Evolutionary conservation across 1,140 invertebrate species (phyloP).

Genomic region (Drosophila rhopaloa): DNA sequence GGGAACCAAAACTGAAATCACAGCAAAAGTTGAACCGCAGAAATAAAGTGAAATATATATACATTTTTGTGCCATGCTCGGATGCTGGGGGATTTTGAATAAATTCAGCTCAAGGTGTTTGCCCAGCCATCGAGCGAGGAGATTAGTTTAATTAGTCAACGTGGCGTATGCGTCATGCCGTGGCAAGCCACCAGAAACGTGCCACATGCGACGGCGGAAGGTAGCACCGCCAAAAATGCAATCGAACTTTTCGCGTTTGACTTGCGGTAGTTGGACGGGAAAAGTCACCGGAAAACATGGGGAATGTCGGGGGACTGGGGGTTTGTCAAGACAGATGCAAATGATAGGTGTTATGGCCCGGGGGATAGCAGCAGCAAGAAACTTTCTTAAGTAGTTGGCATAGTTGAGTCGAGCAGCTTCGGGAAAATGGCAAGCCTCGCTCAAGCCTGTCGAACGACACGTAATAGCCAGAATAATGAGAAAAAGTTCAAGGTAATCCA

Average conservation of each 20-base stretch:
- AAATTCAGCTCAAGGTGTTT: slow-evolving; percentile 53
- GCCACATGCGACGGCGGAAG: slow-evolving; percentile 15
- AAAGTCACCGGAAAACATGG: slow-evolving; percentile 16
- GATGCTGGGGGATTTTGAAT: slow-evolving; percentile 27
- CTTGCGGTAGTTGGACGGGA: slow-evolving; percentile 28
- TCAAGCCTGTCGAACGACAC: slow-evolving; percentile 19
- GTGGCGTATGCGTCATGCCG: slow-evolving; percentile 60
- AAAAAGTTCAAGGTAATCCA: slow-evolving; percentile 42
- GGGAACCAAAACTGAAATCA: slow-evolving; percentile 39
- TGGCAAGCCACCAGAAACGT: slow-evolving; percentile 39
- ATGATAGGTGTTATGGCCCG: slow-evolving; percentile 40
- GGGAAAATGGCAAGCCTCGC: slow-evolving; percentile 22
- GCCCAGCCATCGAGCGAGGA: slow-evolving; percentile 45
- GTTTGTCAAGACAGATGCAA: slow-evolving; percentile 27
- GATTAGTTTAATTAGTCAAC: slow-evolving; percentile 73
- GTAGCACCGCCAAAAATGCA: slow-evolving; percentile 38
- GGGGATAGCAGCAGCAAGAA: slow-evolving; percentile 10
- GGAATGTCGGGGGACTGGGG: slow-evolving; percentile 8
- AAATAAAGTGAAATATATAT: slow-evolving; percentile 40
- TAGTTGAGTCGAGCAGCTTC: slow-evolving; percentile 39
- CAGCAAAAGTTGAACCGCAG: slow-evolving; percentile 42
- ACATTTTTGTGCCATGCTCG: slow-evolving; percentile 19
- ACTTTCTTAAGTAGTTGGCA: slow-evolving; percentile 57
- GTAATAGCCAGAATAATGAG: slow-evolving; percentile 50
- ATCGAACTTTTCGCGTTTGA: slow-evolving; percentile 54